These are phyloP conservation scores for Passer domesticus DNA, from an alignment of 2,113 vertebrate species.

Conservation along the genomic window DNA sequence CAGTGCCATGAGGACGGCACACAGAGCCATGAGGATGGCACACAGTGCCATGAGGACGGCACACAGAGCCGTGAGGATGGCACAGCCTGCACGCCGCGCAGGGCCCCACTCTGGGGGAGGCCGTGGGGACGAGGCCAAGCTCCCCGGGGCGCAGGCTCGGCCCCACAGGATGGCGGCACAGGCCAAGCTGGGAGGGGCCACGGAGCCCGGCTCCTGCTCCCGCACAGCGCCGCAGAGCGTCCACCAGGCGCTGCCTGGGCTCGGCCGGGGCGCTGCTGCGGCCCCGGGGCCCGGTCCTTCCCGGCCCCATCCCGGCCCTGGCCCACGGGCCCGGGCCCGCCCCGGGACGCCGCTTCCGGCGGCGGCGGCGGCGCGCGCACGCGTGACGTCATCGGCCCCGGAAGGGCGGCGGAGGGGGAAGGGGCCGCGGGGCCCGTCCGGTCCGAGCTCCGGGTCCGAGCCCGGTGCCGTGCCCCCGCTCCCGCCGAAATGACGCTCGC, in stretches of 20 bases:
- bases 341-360: background rate
- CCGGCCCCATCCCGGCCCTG: rapidly evolving
- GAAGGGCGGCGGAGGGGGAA: background rate
- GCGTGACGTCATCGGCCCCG: background rate
- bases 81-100: no score
- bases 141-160: background rate
- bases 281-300: rapidly evolving
- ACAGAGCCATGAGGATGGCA: background rate
- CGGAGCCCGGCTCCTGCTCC: background rate
- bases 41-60: no score
- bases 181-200: background rate
- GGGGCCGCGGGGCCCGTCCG: background rate
- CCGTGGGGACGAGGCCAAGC: background rate
- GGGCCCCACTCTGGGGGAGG: background rate
- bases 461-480: background rate
- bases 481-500: constrained; percentile 62
- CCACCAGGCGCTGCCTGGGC: background rate
- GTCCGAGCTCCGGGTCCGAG: background rate
- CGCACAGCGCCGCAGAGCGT: background rate
- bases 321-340: background rate
- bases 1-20: background rate
- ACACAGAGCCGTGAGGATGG: background rate
- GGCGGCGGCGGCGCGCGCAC: background rate
- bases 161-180: no score
- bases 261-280: rapidly evolving